Conservation (phyloP, 2,113 vertebrate genomes). For the Nothocercus nigrocapillus region DNA sequence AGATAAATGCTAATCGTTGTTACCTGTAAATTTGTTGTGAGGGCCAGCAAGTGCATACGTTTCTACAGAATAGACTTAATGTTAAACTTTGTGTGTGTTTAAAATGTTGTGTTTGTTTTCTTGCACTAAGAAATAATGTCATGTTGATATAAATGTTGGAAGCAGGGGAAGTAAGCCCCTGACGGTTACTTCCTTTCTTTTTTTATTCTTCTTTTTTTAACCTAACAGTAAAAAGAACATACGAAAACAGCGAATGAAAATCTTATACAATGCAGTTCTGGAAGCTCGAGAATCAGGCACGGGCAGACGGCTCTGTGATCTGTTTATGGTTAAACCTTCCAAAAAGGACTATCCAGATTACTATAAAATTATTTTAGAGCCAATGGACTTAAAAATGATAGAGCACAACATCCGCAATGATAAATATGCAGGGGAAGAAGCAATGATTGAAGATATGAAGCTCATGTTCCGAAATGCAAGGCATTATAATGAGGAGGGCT, state of each 20-base stretch:
- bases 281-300: constrained; percentile 90
- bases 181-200: not conserved
- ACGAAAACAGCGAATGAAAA: constrained; percentile 94
- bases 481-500: constrained; percentile 98
- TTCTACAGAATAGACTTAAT: not conserved
- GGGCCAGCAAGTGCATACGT: not conserved
- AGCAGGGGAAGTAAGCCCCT: not conserved
- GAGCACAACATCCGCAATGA: constrained; percentile 96
- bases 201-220: not conserved
- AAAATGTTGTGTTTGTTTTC: not conserved
- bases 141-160: not conserved
- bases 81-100: not conserved
- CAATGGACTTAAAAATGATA: constrained; percentile 96
- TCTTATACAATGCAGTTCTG: constrained; percentile 88
- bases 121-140: not conserved
- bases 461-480: constrained; percentile 98
- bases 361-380: constrained; percentile 98
- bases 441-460: constrained; percentile 95
- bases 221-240: constrained; percentile 93
- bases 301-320: constrained; percentile 91
- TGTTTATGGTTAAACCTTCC: constrained; percentile 98
- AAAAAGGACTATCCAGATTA: constrained; percentile 99
- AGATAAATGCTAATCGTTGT: not conserved
- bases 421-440: constrained; percentile 90
- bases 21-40: not conserved